Base-by-base conservation (phyloP, 92 coral and sea anemone species). In the Epizoanthus scotinus region DNA sequence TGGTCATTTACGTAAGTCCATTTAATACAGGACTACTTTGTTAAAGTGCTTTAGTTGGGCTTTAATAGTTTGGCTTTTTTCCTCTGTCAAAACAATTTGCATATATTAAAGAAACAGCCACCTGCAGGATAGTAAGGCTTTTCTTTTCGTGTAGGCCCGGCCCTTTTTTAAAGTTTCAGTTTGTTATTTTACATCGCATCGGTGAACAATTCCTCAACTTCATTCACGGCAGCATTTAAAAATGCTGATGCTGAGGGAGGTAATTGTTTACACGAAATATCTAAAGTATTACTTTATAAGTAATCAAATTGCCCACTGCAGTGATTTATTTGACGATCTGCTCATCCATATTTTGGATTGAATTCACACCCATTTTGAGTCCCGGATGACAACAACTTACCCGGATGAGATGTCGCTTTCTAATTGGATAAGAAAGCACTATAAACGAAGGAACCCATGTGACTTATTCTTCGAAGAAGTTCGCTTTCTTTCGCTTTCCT, bases 381-480 rank as follows among this genome's bases (percentile, higher is more conserved):
- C 68, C 79, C 86, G 69, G 78, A 83, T 71, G 12, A 15, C 4
- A 2, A 3, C 0, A 14, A 24, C 34, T 65, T 10, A 25, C 91
- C 91, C 91, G 91, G 91, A 88, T 88, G 85, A 77, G 15, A 26
- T 9, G 40, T 34, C 56, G 91, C 36, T 38, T 72, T 84, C 26
- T 65, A 31, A 88, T 88, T 88, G 91, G 91, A 28, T 29, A 59
- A 42, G 77, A 69, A 40, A 6, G 56, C 31, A 18, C 27, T 22
- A 47, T 47, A 47, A 67, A 10, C 2, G 19, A 34, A 25, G 57
- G 25, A 20, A 59, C 77, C 83, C 83, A 79, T 67, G 83, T 79
- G 83, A 79, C 29, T 54, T 47, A 14, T 49, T 63, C 83, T 64
- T 63, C 29, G 83, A 79, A 63, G 83, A 26, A 64, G 40, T 34